phyloP scores from a whole-genome alignment of 2,888 invertebrate species.

The Netelia fuscicornis region DNA sequence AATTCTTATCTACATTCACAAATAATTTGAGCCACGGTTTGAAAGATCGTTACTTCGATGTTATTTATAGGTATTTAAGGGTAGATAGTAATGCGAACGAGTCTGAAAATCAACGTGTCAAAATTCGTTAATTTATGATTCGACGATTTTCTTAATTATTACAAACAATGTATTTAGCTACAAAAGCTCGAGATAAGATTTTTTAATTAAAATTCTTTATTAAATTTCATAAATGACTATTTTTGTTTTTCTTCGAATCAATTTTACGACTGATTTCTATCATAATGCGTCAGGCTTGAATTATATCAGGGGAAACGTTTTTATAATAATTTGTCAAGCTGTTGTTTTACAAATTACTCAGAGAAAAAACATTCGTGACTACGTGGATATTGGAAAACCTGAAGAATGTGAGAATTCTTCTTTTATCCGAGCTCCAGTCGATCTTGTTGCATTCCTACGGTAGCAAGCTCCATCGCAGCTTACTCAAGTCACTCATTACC shows the following conservation, averaged over 20 bases:
- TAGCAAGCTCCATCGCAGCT: background rate
- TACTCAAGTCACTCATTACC: background rate
- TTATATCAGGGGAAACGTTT: no score
- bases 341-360: background rate
- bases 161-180: no score
- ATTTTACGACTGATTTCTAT: background rate
- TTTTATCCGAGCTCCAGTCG: background rate
- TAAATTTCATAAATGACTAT: background rate
- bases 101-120: no score
- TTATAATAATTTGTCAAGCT: background rate
- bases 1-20: conserved; percentile 15
- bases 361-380: background rate
- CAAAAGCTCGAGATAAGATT: background rate
- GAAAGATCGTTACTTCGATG: background rate
- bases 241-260: background rate
- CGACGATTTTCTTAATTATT: no score
- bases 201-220: no score
- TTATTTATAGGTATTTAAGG: background rate
- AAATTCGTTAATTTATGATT: no score
- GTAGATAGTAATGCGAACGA: no score
- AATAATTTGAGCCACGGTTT: background rate
- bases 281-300: no score
- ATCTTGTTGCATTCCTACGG: background rate
- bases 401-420: background rate
- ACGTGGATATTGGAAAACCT: background rate